Evolutionary conservation across 2,113 vertebrate genomes (phyloP), one percentile per base, ranked within the genome.

Genomic region (Pithys albifrons): DNA sequence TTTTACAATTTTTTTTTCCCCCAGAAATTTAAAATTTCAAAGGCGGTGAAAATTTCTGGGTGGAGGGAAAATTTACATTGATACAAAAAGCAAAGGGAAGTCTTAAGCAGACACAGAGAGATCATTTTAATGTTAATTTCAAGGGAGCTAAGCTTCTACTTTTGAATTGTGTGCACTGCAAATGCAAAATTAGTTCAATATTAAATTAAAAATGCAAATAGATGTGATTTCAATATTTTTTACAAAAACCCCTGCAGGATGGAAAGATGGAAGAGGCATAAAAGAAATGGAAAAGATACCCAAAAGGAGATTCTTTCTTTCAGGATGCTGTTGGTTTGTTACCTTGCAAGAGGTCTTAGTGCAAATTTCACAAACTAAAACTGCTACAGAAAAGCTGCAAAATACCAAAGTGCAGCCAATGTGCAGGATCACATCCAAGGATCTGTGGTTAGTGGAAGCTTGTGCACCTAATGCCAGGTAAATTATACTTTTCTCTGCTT

Each of bases 101-200:
- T 73, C 28, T 61, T 73, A 25, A 84, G 18, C 37, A 74, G 59
- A 55, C 12, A 17, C 0, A 52, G 13, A 70, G 7, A 80, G 41
- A 25, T 20, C 10, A 85, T 57, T 91, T 85, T 39, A 64, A 48
- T 24, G n/a, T 62, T 83, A 29, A 35, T 92, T 85, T 83, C 39
- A 73, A 70, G 71, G 19, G 45, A 51, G 73, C 39, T 55, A 59
- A 89, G 14, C 2, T 69, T 25, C 41, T 48, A 33, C 4, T 22
- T 61, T 83, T 81, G 49, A 88, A 70, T 25, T 70, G 14, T n/a
- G 23, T 51, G 35, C 45, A 37, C 35, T 0, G 0, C n/a, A 88
- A 73, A 82, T 76, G 17, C 31, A 75, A 92, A 72, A 61, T 76
- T 65, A 65, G 62, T 85, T 94, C 23, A 73, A 39, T 35, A 43